phyloP scores from a whole-genome alignment of 2,113 vertebrate genomes.

The Tragelaphus strepsiceros region DNA sequence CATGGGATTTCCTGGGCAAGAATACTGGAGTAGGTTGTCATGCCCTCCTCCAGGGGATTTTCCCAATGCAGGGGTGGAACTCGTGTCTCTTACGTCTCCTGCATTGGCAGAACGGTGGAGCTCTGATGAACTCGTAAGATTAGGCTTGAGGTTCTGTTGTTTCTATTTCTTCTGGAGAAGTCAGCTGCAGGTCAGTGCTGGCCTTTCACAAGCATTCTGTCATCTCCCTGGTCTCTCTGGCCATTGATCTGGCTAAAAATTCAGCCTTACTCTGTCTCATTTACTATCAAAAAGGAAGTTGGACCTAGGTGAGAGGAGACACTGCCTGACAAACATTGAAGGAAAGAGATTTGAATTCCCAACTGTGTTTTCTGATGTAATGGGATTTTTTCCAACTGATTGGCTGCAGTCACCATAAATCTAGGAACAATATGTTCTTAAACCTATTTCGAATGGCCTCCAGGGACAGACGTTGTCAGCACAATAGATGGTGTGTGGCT shows the following conservation, averaged over 20 bases:
- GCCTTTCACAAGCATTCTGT: background rate
- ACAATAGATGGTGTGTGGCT: background rate
- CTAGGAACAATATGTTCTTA: background rate
- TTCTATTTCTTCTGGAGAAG: background rate
- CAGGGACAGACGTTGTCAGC: background rate
- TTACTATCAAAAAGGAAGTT: background rate
- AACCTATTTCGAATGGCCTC: background rate
- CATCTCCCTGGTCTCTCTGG: background rate
- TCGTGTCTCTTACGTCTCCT: background rate
- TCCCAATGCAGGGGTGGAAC: background rate
- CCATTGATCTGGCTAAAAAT: background rate
- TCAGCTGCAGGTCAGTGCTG: background rate
- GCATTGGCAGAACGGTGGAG: background rate
- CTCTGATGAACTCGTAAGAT: background rate
- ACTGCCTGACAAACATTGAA: background rate
- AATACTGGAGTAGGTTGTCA: background rate
- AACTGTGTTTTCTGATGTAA: background rate
- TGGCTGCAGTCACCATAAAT: background rate
- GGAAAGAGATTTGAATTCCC: background rate
- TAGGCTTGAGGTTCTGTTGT: background rate
- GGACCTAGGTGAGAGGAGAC: background rate
- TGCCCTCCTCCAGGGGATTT: background rate
- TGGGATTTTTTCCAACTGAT: background rate
- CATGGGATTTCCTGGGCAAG: background rate
- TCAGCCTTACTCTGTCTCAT: background rate